Conservation (phyloP, 2,888 invertebrate genomes). For the Phrixothrix hirtus region DNA sequence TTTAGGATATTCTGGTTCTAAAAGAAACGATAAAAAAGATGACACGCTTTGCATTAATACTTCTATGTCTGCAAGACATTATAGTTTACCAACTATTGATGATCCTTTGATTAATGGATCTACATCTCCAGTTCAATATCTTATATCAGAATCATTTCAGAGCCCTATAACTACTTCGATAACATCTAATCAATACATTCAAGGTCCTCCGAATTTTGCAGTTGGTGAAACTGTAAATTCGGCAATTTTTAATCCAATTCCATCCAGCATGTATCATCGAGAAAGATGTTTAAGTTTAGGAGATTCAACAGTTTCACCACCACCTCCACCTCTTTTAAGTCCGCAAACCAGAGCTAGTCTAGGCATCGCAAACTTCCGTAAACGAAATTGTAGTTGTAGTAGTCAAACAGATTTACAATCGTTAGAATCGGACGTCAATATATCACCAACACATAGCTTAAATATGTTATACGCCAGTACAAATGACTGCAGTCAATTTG, state of each 20-base stretch:
- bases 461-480: slow-evolving; percentile 58
- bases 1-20: slow-evolving; percentile 57
- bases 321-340: slow-evolving; percentile 62
- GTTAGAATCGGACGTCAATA: slow-evolving; percentile 60
- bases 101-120: slow-evolving; percentile 55
- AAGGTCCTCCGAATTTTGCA: slow-evolving; percentile 65
- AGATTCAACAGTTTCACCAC: slow-evolving; percentile 53
- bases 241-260: slow-evolving; percentile 45
- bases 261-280: slow-evolving; percentile 45
- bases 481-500: slow-evolving; percentile 61
- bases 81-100: slow-evolving; percentile 70
- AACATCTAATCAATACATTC: slow-evolving; percentile 47
- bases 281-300: slow-evolving; percentile 69
- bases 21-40: slow-evolving; percentile 31
- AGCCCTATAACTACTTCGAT: too few species aligned
- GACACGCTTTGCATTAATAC: slow-evolving; percentile 38
- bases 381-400: slow-evolving; percentile 69
- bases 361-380: slow-evolving; percentile 58
- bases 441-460: slow-evolving; percentile 57
- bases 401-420: slow-evolving; percentile 75
- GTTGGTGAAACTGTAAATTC: slow-evolving; percentile 66
- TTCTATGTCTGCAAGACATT: slow-evolving; percentile 65
- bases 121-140: slow-evolving; percentile 54
- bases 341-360: slow-evolving; percentile 67
- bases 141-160: slow-evolving; percentile 47